Evolutionary conservation across 2,888 invertebrate genomes (phyloP).

Genomic region (Drosophila melanosoma): DNA sequence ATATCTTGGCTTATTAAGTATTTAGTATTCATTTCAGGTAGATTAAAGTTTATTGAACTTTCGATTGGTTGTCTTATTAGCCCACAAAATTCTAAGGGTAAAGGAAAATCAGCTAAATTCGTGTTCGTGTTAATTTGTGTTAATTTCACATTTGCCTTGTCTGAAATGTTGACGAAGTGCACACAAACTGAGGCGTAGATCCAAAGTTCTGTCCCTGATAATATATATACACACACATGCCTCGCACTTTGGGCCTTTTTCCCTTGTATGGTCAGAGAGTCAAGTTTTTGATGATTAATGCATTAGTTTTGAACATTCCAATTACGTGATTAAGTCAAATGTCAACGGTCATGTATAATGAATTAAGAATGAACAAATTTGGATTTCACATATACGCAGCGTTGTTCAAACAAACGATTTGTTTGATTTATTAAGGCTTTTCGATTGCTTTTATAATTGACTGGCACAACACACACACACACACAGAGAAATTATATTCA

Average conservation of each 20-base stretch:
- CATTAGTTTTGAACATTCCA: constrained; percentile 60
- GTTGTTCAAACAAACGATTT: constrained; percentile 30
- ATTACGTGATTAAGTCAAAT: constrained; percentile 60
- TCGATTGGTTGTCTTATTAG: constrained; percentile 14
- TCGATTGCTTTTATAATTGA: constrained; percentile 26
- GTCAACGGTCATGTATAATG: constrained; percentile 36
- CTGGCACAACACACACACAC: not conserved
- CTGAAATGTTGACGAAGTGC: constrained; percentile 62
- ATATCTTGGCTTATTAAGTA: constrained; percentile 48
- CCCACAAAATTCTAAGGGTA: not conserved
- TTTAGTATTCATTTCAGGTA: constrained; percentile 41
- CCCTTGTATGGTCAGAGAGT: not conserved
- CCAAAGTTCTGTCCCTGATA: constrained; percentile 40
- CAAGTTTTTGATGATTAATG: constrained; percentile 39
- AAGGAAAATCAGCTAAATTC: not conserved
- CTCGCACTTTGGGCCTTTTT: not conserved
- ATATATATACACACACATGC: constrained; percentile 41
- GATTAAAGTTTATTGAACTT: constrained; percentile 67
- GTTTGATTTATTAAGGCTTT: constrained; percentile 5
- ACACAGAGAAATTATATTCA: constrained; percentile 12
- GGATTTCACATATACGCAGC: constrained; percentile 31
- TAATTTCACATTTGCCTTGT: constrained; percentile 24
- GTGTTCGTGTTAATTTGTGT: constrained; percentile 27
- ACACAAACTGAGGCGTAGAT: constrained; percentile 34
- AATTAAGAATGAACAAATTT: not conserved